These are phyloP conservation scores for Drosophila pachea DNA, from an alignment of 1,140 invertebrate genomes.

Conservation along the genomic window DNA sequence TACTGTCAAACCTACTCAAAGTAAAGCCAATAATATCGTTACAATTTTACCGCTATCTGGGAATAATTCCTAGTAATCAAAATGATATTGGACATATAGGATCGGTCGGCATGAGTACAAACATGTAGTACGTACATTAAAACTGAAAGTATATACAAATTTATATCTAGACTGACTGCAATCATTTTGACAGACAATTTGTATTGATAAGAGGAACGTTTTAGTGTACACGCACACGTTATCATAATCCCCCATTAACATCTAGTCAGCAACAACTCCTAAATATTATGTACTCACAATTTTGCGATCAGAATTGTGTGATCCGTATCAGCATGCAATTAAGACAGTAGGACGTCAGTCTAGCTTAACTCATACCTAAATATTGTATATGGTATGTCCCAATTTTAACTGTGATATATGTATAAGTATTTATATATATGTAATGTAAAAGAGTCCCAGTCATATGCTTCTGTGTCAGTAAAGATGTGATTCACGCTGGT, in stretches of 20 bases:
- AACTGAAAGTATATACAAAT: conserved; percentile 1
- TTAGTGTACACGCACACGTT: conserved; percentile 54
- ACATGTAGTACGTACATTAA: too few relatives aligned
- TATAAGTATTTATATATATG: neutral
- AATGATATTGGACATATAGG: too few relatives aligned
- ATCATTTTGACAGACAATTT: conserved; percentile 52
- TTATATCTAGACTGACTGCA: conserved; percentile 19
- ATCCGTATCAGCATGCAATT: conserved; percentile 4
- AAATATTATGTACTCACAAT: conserved; percentile 35
- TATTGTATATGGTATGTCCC: neutral
- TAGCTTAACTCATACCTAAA: neutral
- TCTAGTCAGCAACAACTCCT: conserved; percentile 16
- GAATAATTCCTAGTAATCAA: neutral
- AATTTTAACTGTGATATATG: neutral
- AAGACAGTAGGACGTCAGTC: neutral
- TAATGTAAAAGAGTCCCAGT: conserved; percentile 3
- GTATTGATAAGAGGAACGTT: conserved; percentile 39
- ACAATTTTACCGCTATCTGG: conserved; percentile 9
- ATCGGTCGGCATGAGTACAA: too few relatives aligned
- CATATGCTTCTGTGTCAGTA: conserved; percentile 28
- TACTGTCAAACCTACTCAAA: conserved; percentile 28
- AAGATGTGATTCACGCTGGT: conserved; percentile 31
- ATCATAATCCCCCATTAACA: conserved; percentile 59
- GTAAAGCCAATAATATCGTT: neutral
- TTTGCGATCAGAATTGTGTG: conserved; percentile 1